Percentiles rank a stretch among this genome's conserved stretches.
Conservation (phyloP, 2,797 vertebrate genomes). For the Lacerta viridis region DNA sequence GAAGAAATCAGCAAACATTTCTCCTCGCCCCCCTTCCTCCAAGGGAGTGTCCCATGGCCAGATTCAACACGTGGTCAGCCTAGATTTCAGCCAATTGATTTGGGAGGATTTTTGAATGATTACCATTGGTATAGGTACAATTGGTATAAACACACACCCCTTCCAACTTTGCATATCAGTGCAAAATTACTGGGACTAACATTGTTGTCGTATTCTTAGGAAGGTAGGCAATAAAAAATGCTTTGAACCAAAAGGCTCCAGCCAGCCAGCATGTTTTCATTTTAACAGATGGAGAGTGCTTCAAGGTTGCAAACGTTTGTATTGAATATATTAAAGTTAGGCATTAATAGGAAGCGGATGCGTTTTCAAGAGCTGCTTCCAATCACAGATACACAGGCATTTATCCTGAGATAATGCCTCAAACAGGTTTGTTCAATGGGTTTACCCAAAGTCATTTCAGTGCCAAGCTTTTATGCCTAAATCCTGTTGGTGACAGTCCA, state of each 20-base stretch:
- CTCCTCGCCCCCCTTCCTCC: too few relatives aligned
- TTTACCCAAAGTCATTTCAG: slow-evolving; percentile 63
- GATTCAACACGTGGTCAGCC: too few relatives aligned
- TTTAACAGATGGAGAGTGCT: slow-evolving; percentile 78
- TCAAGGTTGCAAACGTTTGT: slow-evolving; percentile 72
- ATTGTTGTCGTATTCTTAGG: slow-evolving; percentile 36
- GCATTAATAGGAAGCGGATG: slow-evolving; percentile 82
- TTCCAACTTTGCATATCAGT: background rate
- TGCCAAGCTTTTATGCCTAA: slow-evolving; percentile 71
- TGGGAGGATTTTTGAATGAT: background rate
- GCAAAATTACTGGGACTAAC: slow-evolving; percentile 31
- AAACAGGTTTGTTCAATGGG: slow-evolving; percentile 72
- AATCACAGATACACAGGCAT: slow-evolving; percentile 70
- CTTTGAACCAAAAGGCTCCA: slow-evolving; percentile 68
- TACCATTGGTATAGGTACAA: background rate
- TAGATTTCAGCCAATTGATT: background rate
- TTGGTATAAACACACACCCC: background rate
- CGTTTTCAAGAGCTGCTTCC: slow-evolving; percentile 71
- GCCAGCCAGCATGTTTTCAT: slow-evolving; percentile 73
- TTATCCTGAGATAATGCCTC: slow-evolving; percentile 68
- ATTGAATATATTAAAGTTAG: slow-evolving; percentile 78
- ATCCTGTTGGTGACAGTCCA: slow-evolving; percentile 68
- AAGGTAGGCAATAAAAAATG: slow-evolving; percentile 66
- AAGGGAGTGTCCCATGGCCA: too few relatives aligned
- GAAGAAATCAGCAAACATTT: too few relatives aligned